phyloP scores from a whole-genome alignment of 2,113 vertebrate species.

The Egretta garzetta region DNA sequence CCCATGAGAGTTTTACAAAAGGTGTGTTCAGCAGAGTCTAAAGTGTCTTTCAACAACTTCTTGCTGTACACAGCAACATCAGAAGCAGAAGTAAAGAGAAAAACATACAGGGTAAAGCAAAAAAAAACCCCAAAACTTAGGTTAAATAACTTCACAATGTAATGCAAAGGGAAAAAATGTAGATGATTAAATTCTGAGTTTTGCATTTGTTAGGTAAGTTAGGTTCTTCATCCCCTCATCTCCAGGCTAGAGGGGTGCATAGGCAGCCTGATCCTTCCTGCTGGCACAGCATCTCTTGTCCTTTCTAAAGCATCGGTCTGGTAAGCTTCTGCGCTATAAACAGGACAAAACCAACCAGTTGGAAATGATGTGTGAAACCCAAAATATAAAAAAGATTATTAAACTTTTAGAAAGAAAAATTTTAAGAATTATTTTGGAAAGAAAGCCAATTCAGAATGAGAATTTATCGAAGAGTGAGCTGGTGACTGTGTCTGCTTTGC shows the following conservation, averaged over 20 bases:
- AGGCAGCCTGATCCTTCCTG: neutral
- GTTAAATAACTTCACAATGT: neutral
- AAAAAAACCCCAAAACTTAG: neutral
- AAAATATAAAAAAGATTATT: too few relatives aligned
- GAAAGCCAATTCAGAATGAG: neutral
- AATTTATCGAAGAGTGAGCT: neutral
- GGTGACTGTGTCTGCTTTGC: neutral
- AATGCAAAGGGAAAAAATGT: neutral
- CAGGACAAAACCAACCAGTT: rapidly evolving
- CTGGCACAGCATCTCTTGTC: neutral
- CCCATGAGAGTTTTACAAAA: neutral
- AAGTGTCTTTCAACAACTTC: neutral
- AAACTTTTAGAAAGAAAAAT: neutral
- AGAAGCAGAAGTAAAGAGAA: neutral
- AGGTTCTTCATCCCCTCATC: neutral
- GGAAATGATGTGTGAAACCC: neutral
- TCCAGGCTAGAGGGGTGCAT: neutral
- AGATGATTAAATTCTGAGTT: neutral
- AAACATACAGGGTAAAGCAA: neutral
- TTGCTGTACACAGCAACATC: rapidly evolving
- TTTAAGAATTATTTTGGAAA: rapidly evolving
- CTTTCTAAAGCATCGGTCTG: too few relatives aligned
- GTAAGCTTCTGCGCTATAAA: rapidly evolving
- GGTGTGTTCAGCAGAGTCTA: neutral
- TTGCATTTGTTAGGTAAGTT: rapidly evolving